Percentiles rank a stretch among this genome's conserved stretches.
These are phyloP conservation scores for Aelia acuminata DNA, from an alignment of 2,888 invertebrate species.

Conservation along the genomic window DNA sequence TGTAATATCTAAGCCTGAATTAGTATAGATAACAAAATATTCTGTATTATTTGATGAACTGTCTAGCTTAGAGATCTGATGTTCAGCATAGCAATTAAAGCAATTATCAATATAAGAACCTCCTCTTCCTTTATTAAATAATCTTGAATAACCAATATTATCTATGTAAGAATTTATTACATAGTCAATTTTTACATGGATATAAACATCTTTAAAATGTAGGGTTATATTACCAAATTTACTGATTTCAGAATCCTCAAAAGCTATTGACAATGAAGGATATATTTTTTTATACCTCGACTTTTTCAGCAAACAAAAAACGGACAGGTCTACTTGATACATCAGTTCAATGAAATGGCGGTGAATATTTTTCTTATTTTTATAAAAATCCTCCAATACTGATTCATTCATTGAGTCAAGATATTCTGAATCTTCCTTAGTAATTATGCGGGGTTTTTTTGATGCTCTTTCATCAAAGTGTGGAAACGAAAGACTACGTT, in stretches of 20 bases:
- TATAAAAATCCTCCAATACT: not conserved
- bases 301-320: constrained; percentile 39
- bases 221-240: not conserved
- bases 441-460: not conserved
- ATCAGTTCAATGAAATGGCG: constrained; percentile 11
- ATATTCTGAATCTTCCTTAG: not conserved
- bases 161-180: not conserved
- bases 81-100: constrained; percentile 46
- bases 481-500: not conserved
- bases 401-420: not conserved
- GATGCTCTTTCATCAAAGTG: not conserved
- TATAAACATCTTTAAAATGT: not conserved
- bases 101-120: constrained; percentile 25
- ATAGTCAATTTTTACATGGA: constrained; percentile 50
- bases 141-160: constrained; percentile 7
- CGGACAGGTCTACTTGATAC: constrained; percentile 43
- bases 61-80: not conserved
- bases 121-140: constrained; percentile 25
- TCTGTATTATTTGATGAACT: constrained; percentile 37
- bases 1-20: constrained; percentile 39
- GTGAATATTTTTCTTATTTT: constrained; percentile 6
- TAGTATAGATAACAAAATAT: constrained; percentile 49
- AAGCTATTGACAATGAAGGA: constrained; percentile 32
- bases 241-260: constrained; percentile 25
- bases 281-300: constrained; percentile 1